These are phyloP conservation scores for Nyctibius grandis DNA, from an alignment of 2,797 vertebrate genomes.

Conservation along the genomic window DNA sequence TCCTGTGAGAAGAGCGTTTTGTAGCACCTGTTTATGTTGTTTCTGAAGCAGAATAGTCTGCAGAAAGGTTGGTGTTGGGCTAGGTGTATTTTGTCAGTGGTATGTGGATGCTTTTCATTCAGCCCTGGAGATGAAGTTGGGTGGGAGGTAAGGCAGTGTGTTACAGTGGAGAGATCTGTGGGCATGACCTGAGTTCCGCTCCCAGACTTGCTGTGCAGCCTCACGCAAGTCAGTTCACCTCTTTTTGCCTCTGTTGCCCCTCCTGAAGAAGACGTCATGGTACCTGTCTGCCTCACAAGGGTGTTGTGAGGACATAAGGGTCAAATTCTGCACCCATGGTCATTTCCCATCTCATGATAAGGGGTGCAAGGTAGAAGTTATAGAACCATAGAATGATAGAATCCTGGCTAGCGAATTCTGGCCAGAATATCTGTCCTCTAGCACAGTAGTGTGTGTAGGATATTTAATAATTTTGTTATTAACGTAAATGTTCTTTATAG, in stretches of 20 bases:
- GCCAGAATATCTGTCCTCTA: background rate
- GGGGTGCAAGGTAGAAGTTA: background rate
- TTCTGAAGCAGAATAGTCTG: background rate
- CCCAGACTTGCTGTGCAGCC: background rate
- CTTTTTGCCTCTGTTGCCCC: background rate
- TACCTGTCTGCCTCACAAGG: slow-evolving; percentile 6
- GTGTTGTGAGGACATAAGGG: background rate
- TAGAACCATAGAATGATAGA: background rate
- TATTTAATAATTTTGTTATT: background rate
- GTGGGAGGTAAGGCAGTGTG: background rate
- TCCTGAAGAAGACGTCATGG: background rate
- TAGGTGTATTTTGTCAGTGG: background rate
- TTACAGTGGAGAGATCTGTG: background rate
- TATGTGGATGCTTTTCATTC: background rate
- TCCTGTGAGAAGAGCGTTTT: background rate
- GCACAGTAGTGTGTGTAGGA: background rate
- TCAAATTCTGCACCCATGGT: background rate
- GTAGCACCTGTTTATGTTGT: background rate
- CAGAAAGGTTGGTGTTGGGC: background rate
- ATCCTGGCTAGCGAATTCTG: background rate
- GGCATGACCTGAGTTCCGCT: background rate
- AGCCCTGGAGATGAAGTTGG: background rate
- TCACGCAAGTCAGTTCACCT: background rate
- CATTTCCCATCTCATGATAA: background rate
- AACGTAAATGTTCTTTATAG: background rate